A percentile compares a stretch with the other conserved stretches of the same genome.
These are phyloP conservation scores for Zelostemma sp. DNA, from an alignment of 1,140 invertebrate genomes.

Conservation along the genomic window DNA sequence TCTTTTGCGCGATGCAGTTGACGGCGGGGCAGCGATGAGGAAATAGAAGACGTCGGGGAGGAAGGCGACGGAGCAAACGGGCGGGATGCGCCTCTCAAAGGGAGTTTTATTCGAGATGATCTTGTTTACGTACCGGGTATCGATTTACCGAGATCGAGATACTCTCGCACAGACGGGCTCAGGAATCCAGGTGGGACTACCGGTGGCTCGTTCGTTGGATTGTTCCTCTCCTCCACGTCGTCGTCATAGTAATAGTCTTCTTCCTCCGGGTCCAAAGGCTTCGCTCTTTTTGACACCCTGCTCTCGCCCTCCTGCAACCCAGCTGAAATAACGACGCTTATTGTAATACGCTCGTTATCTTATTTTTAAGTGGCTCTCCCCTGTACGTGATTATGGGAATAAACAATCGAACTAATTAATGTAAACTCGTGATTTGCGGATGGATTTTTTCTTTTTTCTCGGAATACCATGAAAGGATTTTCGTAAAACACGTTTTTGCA, in stretches of 20 bases:
- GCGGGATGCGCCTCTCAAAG: conserved; percentile 37
- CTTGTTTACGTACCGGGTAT: conserved; percentile 81
- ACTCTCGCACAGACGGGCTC: conserved; percentile 85
- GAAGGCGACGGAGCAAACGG: conserved; percentile 16
- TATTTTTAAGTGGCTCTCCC: too few relatives aligned
- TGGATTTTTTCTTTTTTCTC: too few relatives aligned
- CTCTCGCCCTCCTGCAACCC: conserved; percentile 42
- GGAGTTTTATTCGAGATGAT: conserved; percentile 52
- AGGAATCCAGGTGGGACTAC: conserved; percentile 82
- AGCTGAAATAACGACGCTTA: conserved; percentile 40
- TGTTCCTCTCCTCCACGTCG: conserved; percentile 78
- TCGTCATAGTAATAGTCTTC: conserved; percentile 76
- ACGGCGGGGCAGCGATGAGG: conserved; percentile 31
- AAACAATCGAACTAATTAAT: too few relatives aligned
- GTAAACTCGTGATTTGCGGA: too few relatives aligned
- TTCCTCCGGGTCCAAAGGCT: conserved; percentile 72
- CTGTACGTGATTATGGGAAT: too few relatives aligned
- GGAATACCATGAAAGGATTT: too few relatives aligned
- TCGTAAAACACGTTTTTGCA: too few relatives aligned
- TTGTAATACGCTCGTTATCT: too few relatives aligned
- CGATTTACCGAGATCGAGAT: conserved; percentile 87
- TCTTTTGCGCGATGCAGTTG: conserved; percentile 21
- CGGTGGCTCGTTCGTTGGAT: conserved; percentile 72
- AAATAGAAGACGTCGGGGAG: conserved; percentile 33
- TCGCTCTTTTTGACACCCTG: conserved; percentile 73